A percentile compares a stretch with the other conserved stretches of the same genome.
Evolutionary conservation across 2,797 vertebrate genomes (phyloP).

Genomic region (Epinephelus malabaricus): DNA sequence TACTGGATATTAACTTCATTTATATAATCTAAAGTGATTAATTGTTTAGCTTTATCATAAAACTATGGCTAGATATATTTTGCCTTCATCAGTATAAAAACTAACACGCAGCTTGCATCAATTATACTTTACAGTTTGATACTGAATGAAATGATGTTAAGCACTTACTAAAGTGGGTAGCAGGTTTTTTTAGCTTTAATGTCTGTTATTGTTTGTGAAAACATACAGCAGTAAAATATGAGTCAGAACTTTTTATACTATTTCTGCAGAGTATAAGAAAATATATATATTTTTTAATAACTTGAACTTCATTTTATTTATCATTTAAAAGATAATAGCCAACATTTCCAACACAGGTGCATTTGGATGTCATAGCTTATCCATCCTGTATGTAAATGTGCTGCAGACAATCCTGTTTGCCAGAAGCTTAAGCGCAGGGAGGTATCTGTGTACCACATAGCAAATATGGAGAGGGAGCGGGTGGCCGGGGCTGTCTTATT

Average conservation of each 20-base stretch:
- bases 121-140: not conserved
- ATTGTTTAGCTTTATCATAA: conserved; percentile 2
- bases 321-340: not conserved
- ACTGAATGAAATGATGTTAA: not conserved
- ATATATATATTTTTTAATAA: not conserved
- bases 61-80: not conserved
- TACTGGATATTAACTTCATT: conserved; percentile 1
- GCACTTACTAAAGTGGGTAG: no score
- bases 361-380: conserved; percentile 15
- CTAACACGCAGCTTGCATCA: not conserved
- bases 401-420: conserved; percentile 65
- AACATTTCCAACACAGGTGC: conserved; percentile 11
- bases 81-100: not conserved
- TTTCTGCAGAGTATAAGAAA: not conserved
- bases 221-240: no score
- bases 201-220: no score
- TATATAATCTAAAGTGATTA: not conserved
- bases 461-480: conserved; percentile 50
- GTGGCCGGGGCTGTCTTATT: conserved; percentile 28
- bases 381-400: conserved; percentile 60
- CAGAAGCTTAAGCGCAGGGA: conserved; percentile 51
- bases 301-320: not conserved
- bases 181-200: no score
- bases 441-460: conserved; percentile 49
- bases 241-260: no score